Conservation (phyloP, 2,797 vertebrate genomes). For the Florisuga fusca region DNA sequence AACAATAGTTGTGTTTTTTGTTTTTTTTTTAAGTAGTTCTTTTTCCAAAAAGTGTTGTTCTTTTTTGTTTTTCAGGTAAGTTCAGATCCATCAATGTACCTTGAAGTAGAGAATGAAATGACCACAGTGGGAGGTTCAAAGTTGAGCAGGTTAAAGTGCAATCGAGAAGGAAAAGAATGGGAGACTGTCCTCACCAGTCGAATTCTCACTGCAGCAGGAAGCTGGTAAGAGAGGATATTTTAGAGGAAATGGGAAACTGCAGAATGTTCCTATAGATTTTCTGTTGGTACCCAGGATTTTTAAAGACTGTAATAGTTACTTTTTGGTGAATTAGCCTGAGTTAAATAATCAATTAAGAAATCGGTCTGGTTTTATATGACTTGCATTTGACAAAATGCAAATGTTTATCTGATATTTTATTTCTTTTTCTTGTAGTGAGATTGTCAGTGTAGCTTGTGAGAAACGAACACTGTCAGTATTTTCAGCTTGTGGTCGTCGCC, state of each 20-base stretch:
- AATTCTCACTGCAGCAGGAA: slow-evolving; percentile 89
- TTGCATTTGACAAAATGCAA: not conserved
- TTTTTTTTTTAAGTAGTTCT: not conserved
- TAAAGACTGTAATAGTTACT: not conserved
- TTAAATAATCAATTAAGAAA: not conserved
- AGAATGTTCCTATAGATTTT: not conserved
- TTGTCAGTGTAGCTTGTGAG: slow-evolving; percentile 91
- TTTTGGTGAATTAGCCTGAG: not conserved
- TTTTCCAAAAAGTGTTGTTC: not conserved
- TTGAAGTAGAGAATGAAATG: slow-evolving; percentile 96
- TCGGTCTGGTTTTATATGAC: not conserved
- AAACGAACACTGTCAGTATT: slow-evolving; percentile 93
- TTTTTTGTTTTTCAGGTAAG: slow-evolving; percentile 81
- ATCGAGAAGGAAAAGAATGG: slow-evolving; percentile 92
- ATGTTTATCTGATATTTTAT: not conserved
- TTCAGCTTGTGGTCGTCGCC: slow-evolving; percentile 91
- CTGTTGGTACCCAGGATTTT: not conserved
- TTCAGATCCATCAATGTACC: slow-evolving; percentile 90
- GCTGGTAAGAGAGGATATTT: slow-evolving; percentile 83
- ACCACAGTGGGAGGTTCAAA: slow-evolving; percentile 86
- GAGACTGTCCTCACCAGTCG: slow-evolving; percentile 90
- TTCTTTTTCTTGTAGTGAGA: slow-evolving; percentile 80
- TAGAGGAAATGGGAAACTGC: not conserved
- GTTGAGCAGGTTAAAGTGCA: slow-evolving; percentile 92
- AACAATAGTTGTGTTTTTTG: not conserved